These are phyloP conservation scores for Collichthys lucidus DNA, from an alignment of 2,113 vertebrate genomes.

Conservation along the genomic window DNA sequence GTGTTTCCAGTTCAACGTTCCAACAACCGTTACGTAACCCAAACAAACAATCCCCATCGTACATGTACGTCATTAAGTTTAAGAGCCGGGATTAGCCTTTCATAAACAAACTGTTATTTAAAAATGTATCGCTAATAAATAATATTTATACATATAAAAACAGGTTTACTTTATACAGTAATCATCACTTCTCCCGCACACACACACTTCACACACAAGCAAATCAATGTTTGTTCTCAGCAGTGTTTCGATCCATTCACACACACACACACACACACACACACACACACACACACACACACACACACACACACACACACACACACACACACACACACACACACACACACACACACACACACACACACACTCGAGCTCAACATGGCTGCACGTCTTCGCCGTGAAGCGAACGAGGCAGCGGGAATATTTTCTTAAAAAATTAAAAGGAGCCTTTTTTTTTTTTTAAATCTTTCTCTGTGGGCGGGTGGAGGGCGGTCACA, in stretches of 20 bases:
- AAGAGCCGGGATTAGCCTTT: constrained; percentile 55
- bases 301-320: neutral
- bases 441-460: constrained; percentile 26
- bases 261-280: neutral
- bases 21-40: constrained; percentile 16
- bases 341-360: constrained; percentile 3
- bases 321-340: neutral
- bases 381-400: constrained; percentile 30
- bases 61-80: constrained; percentile 38
- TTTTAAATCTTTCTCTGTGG: constrained; percentile 48
- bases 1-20: constrained; percentile 40
- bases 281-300: neutral
- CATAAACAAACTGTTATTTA: constrained; percentile 74
- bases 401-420: constrained; percentile 45
- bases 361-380: constrained; percentile 2
- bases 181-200: constrained; percentile 47
- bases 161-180: constrained; percentile 74
- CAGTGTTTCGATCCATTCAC: constrained; percentile 53
- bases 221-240: constrained; percentile 49
- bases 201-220: constrained; percentile 9
- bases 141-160: constrained; percentile 82
- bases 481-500: constrained; percentile 40
- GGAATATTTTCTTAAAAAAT: constrained; percentile 38
- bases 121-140: constrained; percentile 84
- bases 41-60: constrained; percentile 17